Evolutionary conservation across 2,113 vertebrate genomes (phyloP).

Genomic region (Conger conger): DNA sequence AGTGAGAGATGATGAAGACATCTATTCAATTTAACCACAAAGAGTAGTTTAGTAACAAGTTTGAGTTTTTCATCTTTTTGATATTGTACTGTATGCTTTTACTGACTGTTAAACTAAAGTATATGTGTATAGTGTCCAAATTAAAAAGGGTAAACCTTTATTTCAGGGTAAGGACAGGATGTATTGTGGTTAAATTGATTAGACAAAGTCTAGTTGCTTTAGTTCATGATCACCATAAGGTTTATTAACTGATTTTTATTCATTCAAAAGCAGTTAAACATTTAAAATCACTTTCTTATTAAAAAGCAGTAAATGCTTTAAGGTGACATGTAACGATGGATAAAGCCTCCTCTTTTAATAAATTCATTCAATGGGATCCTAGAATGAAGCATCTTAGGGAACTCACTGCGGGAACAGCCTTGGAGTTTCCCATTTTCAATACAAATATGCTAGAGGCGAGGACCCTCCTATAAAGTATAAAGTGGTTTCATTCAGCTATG

Average conservation of each 20-base stretch:
- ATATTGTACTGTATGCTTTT: background rate
- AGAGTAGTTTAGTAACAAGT: background rate
- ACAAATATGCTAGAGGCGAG: background rate
- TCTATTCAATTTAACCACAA: constrained; percentile 4
- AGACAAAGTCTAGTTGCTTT: background rate
- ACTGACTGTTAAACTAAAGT: background rate
- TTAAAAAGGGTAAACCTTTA: background rate
- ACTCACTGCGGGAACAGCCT: background rate
- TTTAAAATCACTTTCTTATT: background rate
- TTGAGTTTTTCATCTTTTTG: background rate
- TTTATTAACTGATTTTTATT: background rate
- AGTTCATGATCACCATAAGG: background rate
- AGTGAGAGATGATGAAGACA: background rate
- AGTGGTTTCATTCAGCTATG: background rate
- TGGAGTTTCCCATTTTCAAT: background rate
- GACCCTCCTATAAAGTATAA: background rate
- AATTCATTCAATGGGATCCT: background rate
- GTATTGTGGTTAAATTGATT: background rate
- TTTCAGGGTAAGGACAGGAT: background rate
- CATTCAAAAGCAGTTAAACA: background rate
- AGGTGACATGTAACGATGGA: background rate
- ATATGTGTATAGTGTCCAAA: background rate
- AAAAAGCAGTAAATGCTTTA: background rate
- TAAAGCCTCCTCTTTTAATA: background rate
- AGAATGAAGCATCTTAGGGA: background rate